Evolutionary conservation across 2,888 invertebrate genomes (phyloP).

Genomic region (Apamea anceps): DNA sequence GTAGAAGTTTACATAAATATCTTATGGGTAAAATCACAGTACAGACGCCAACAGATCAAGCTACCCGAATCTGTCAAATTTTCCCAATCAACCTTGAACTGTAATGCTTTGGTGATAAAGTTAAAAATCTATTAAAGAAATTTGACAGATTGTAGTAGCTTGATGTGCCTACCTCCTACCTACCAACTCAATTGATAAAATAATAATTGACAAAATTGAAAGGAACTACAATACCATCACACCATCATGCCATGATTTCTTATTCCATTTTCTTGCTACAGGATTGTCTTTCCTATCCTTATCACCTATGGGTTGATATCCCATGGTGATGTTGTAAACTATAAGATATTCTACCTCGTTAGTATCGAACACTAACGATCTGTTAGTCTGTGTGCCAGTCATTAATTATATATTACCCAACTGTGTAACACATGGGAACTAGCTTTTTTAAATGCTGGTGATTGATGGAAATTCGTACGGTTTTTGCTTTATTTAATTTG

Average conservation of each 20-base stretch:
- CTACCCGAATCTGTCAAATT: too few species aligned
- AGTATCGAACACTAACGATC: constrained; percentile 32
- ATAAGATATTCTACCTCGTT: constrained; percentile 7
- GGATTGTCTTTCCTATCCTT: not conserved
- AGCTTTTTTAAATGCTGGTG: constrained; percentile 42
- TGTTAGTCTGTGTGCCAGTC: constrained; percentile 35
- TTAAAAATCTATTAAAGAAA: too few species aligned
- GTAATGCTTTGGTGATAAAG: too few species aligned
- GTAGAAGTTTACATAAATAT: too few species aligned
- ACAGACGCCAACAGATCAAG: too few species aligned
- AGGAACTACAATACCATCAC: not conserved
- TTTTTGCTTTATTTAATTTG: constrained; percentile 29
- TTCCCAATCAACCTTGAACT: too few species aligned
- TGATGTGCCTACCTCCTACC: too few species aligned
- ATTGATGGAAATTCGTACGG: constrained; percentile 43
- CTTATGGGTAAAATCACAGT: too few species aligned
- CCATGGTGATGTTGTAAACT: not conserved
- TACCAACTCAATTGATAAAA: not conserved
- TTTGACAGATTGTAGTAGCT: too few species aligned
- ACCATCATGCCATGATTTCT: not conserved
- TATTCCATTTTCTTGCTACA: not conserved
- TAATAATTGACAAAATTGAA: not conserved
- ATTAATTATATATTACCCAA: constrained; percentile 48
- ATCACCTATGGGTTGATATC: not conserved
- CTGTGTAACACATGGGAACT: constrained; percentile 43